Evolutionary conservation across 2,113 vertebrate genomes (phyloP).

Genomic region (Passer montanus): DNA sequence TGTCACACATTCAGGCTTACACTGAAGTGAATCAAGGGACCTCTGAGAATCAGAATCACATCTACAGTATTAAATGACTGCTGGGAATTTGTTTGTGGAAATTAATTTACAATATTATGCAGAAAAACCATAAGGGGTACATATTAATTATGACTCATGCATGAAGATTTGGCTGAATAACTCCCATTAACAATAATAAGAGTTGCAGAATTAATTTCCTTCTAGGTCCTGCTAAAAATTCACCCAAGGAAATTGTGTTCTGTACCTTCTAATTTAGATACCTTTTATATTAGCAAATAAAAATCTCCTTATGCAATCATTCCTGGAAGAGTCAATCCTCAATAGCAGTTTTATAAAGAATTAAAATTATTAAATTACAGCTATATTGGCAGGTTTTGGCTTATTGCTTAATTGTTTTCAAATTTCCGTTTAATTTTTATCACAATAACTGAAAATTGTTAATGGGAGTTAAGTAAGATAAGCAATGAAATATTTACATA

Average conservation of each 20-base stretch:
- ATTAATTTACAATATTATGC: slow-evolving; percentile 38
- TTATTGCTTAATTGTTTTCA: background rate
- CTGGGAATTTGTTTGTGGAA: slow-evolving; percentile 31
- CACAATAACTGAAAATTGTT: background rate
- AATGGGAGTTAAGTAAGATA: background rate
- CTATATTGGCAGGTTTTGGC: background rate
- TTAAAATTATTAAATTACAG: background rate
- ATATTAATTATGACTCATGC: background rate
- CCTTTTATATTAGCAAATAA: background rate
- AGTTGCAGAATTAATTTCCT: slow-evolving; percentile 33
- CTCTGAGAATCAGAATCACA: background rate
- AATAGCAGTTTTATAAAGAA: background rate
- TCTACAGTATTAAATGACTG: slow-evolving; percentile 1
- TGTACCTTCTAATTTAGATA: background rate
- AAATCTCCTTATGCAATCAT: background rate
- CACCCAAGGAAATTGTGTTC: background rate
- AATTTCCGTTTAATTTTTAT: background rate
- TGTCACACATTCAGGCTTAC: background rate
- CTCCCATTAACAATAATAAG: slow-evolving; percentile 27
- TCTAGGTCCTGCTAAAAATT: background rate
- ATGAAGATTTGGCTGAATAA: slow-evolving; percentile 31
- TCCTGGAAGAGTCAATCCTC: background rate
- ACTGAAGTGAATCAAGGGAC: background rate
- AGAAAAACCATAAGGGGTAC: background rate
- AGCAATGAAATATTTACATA: background rate